Evolutionary conservation across 2,888 invertebrate species (phyloP).

Genomic region (Zeuzera pyrina): DNA sequence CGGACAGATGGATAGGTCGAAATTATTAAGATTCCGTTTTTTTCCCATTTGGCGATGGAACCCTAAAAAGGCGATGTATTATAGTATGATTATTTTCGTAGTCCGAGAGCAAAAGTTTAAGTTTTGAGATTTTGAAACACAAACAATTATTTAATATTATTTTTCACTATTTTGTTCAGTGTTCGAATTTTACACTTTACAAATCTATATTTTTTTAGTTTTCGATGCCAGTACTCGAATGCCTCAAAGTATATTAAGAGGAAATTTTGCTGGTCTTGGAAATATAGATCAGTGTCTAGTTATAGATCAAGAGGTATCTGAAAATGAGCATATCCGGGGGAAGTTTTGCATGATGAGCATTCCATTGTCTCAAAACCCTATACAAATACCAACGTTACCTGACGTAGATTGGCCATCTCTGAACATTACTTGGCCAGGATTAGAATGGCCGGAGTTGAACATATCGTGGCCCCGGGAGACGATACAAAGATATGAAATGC

Average conservation of each 20-base stretch:
- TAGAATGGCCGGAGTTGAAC: not conserved
- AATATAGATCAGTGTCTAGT: slow-evolving; percentile 12
- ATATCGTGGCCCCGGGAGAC: not conserved
- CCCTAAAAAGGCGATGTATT: too few species aligned
- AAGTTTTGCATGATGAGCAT: slow-evolving; percentile 10
- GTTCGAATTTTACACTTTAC: too few species aligned
- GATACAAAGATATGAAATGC: not conserved
- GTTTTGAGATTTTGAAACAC: too few species aligned
- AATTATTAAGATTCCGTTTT: too few species aligned
- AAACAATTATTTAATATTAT: too few species aligned
- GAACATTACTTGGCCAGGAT: too few species aligned
- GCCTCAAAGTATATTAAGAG: slow-evolving; percentile 8
- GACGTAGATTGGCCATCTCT: not conserved
- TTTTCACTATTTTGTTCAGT: too few species aligned
- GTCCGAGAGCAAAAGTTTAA: too few species aligned
- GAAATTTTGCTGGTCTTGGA: slow-evolving; percentile 7
- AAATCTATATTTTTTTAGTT: too few species aligned
- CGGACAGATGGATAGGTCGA: too few species aligned
- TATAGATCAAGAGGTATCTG: slow-evolving; percentile 6
- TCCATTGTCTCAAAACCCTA: not conserved
- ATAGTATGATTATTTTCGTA: too few species aligned
- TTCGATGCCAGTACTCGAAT: slow-evolving; percentile 12
- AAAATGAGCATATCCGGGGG: slow-evolving; percentile 7
- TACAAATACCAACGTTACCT: not conserved
- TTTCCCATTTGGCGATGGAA: too few species aligned